Evolutionary conservation across 2,113 vertebrate species (phyloP).

Genomic region (Myanophis thanlyinensis): DNA sequence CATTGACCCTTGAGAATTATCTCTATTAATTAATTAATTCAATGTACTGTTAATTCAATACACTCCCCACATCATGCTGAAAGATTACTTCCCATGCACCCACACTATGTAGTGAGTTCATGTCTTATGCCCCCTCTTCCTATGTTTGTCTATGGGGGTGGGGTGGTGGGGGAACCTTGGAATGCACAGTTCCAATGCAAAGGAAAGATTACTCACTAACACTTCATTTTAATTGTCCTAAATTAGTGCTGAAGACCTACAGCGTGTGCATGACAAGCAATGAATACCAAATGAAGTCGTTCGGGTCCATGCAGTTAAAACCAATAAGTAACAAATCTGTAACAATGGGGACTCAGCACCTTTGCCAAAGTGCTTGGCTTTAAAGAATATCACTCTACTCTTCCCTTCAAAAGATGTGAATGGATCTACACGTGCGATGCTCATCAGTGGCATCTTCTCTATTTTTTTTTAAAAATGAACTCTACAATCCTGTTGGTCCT

Average conservation of each 20-base stretch:
- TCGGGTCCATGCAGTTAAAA: conserved; percentile 57
- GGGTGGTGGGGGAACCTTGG: conserved; percentile 55
- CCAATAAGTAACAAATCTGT: conserved; percentile 53
- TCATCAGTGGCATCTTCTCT: background rate
- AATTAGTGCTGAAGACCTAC: conserved; percentile 71
- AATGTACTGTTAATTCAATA: conserved; percentile 76
- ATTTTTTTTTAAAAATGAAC: background rate
- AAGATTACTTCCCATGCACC: conserved; percentile 58
- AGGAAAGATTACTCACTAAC: conserved; percentile 68
- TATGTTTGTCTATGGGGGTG: background rate
- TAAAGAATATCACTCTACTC: conserved; percentile 25
- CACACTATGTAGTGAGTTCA: conserved; percentile 51
- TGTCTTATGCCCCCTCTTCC: conserved; percentile 46
- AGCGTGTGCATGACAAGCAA: conserved; percentile 61
- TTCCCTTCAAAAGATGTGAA: background rate
- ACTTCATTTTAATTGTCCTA: conserved; percentile 73
- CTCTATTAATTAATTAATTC: too few species aligned
- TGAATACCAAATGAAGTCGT: conserved; percentile 63
- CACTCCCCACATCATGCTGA: conserved; percentile 58
- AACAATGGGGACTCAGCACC: conserved; percentile 38
- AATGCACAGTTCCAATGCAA: conserved; percentile 48
- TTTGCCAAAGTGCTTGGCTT: conserved; percentile 30
- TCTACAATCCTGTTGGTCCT: background rate
- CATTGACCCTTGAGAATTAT: conserved; percentile 75
- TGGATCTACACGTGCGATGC: background rate